Evolutionary conservation across 2,888 invertebrate species (phyloP).

Genomic region (Belgica antarctica): DNA sequence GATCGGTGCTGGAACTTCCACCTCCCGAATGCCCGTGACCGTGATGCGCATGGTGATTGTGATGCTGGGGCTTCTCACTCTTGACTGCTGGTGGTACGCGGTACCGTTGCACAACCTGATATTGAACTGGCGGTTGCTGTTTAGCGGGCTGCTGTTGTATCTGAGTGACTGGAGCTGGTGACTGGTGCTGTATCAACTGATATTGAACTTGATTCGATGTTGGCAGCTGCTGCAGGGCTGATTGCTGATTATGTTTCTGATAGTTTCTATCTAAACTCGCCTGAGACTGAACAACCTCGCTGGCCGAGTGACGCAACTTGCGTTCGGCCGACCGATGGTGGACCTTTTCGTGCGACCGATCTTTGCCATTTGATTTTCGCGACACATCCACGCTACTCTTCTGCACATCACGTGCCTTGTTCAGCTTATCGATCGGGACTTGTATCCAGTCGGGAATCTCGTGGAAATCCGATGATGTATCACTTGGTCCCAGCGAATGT

Average conservation of each 20-base stretch:
- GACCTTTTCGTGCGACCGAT: slow-evolving; percentile 44
- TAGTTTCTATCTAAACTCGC: slow-evolving; percentile 45
- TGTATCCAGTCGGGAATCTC: slow-evolving; percentile 53
- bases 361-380: slow-evolving; percentile 46
- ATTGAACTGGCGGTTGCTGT: slow-evolving; percentile 40
- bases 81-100: slow-evolving; percentile 16
- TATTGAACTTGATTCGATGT: slow-evolving; percentile 30
- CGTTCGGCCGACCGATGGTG: slow-evolving; percentile 49
- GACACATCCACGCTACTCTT: slow-evolving; percentile 48
- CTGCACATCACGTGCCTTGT: slow-evolving; percentile 39
- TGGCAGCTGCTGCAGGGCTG: slow-evolving; percentile 9
- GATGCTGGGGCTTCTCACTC: slow-evolving; percentile 23
- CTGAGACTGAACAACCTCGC: slow-evolving; percentile 53
- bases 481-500: slow-evolving; percentile 54
- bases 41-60: slow-evolving; percentile 31
- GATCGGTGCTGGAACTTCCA: neutral
- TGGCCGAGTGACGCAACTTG: slow-evolving; percentile 53
- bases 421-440: slow-evolving; percentile 52
- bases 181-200: slow-evolving; percentile 50
- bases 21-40: slow-evolving; percentile 22
- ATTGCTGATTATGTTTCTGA: slow-evolving; percentile 50
- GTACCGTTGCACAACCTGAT: slow-evolving; percentile 39
- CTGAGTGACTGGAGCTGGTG: slow-evolving; percentile 48
- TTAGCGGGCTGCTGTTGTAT: slow-evolving; percentile 46
- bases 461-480: slow-evolving; percentile 50